Evolutionary conservation across 2,797 vertebrate genomes (phyloP).

Genomic region (Aplochiton taeniatus): DNA sequence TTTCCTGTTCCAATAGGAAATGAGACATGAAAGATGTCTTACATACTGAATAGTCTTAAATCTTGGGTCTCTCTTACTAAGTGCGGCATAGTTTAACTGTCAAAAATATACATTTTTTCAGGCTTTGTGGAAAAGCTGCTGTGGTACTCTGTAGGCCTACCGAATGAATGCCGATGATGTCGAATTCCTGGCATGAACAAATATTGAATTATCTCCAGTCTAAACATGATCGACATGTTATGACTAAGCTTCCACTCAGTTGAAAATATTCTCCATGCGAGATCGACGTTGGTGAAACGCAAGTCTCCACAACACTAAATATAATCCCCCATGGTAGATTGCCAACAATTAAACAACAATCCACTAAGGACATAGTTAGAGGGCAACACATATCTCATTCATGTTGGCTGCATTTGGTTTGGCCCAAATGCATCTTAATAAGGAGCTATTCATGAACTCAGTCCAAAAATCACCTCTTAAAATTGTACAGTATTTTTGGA

Average conservation of each 20-base stretch:
- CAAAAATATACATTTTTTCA: not conserved
- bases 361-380: constrained; percentile 29
- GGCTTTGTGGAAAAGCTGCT: not conserved
- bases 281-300: constrained; percentile 58
- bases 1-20: constrained; percentile 44
- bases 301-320: constrained; percentile 47
- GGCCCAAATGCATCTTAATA: constrained; percentile 54
- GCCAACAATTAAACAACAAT: constrained; percentile 40
- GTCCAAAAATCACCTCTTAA: constrained; percentile 56
- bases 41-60: not conserved
- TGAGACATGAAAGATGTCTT: constrained; percentile 43
- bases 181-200: constrained; percentile 34
- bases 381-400: constrained; percentile 41
- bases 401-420: constrained; percentile 32
- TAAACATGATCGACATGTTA: constrained; percentile 71
- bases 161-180: constrained; percentile 15
- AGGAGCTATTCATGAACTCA: constrained; percentile 41
- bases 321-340: constrained; percentile 46
- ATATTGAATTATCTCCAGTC: constrained; percentile 52
- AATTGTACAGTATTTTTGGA: constrained; percentile 55
- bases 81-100: not conserved
- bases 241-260: constrained; percentile 35
- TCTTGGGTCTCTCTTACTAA: constrained; percentile 7
- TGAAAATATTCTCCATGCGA: constrained; percentile 36
- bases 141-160: not conserved